Evolutionary conservation across 2,888 invertebrate genomes (phyloP), one percentile per base, ranked within the genome.

Genomic region (Thereva unica): DNA sequence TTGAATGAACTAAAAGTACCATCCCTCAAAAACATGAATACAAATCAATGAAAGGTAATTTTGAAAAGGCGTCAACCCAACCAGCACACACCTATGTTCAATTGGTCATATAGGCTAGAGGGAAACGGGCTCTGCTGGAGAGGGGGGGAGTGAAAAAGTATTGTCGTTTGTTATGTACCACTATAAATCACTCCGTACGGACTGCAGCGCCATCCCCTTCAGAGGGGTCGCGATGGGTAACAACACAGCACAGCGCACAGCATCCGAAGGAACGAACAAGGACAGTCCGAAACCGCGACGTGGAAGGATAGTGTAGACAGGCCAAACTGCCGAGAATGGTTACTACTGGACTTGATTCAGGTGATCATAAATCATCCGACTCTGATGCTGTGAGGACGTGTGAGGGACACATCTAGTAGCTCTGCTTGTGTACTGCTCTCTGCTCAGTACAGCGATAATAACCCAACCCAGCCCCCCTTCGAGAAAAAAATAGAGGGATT

Each of bases 31-130:
- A 54, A 49, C 49, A 41, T 65, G 56, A 65, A 65, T 65, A 65
- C 65, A 71, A 72, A 71, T 71, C 72, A 72, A 72, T 71, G 70
- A 71, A 72, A 72, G 72, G 71, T 72, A 71, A 71, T 72, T 72
- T 71, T 71, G 70, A 72, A 72, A 71, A 72, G 72, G 72, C 72
- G 72, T 72, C 71, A 71, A 72, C 72, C 70, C 71, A 71, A 68
- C 69, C 70, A 69, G 72, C 71, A 71, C 71, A 72, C 71, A 72
- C 71, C 71, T 72, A 47, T 65, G 54, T 45, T 64, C 47, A 64
- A 64, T 64, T 45, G 64, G 42, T 9, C 35, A 42, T 42, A 9
- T 35, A 7, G 42, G 6, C 40, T 23, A 23, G 34, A 50, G 61
- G 50, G 41, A 35, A 10, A 6, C 10, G 8, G 7, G 40, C 61